Evolutionary conservation across 2,113 vertebrate species (phyloP).

Genomic region (Myocastor coypus): DNA sequence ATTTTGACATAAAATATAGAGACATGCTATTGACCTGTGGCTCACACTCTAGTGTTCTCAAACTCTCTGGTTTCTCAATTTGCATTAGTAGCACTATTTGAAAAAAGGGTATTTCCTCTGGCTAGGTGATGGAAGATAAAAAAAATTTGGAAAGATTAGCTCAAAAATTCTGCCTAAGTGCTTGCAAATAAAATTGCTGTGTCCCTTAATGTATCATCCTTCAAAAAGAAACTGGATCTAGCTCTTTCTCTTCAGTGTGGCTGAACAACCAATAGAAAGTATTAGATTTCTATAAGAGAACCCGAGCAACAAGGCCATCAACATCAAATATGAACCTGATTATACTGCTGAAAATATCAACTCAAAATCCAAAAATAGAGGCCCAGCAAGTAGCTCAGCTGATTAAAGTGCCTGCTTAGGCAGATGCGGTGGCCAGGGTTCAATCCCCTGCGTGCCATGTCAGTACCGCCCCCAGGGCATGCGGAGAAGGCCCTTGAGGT

Average conservation of each 20-base stretch:
- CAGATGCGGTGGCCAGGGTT: too few species aligned
- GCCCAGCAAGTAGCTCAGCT: too few species aligned
- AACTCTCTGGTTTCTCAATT: not conserved
- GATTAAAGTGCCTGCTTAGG: too few species aligned
- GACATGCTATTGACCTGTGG: not conserved
- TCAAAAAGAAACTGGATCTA: not conserved
- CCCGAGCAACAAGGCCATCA: constrained; percentile 87
- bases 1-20: too few species aligned
- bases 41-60: too few species aligned
- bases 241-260: not conserved
- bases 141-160: not conserved
- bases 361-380: constrained; percentile 85
- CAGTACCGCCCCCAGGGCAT: too few species aligned
- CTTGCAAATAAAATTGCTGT: not conserved
- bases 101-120: not conserved
- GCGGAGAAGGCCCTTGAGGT: too few species aligned
- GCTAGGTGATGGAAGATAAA: not conserved
- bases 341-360: constrained; percentile 89
- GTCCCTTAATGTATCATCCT: not conserved
- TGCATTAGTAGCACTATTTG: too few species aligned
- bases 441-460: too few species aligned
- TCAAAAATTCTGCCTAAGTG: not conserved
- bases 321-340: constrained; percentile 85
- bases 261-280: constrained; percentile 57
- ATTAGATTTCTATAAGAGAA: constrained; percentile 89